These are phyloP conservation scores for Brachyistius frenatus DNA, from an alignment of 2,113 vertebrate genomes.

Conservation along the genomic window DNA sequence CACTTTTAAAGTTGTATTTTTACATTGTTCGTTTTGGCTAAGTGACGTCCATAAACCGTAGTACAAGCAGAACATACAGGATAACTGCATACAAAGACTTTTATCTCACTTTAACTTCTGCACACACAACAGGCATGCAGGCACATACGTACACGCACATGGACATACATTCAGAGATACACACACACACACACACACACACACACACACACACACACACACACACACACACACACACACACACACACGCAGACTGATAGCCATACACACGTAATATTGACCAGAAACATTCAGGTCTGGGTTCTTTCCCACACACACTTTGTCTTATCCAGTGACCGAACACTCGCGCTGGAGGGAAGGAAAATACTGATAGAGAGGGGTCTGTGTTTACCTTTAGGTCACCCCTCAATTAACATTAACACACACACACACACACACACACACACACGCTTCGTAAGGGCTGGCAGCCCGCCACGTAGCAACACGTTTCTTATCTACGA, in stretches of 20 bases:
- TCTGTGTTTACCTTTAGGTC: constrained; percentile 49
- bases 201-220: background rate
- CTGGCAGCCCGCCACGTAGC: constrained; percentile 9
- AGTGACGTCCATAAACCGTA: too few relatives aligned
- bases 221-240: constrained; percentile 1
- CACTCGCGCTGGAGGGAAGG: constrained; percentile 1
- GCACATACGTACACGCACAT: background rate
- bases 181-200: background rate
- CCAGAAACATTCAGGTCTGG: constrained; percentile 10
- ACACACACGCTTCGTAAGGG: background rate
- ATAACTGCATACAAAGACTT: too few relatives aligned
- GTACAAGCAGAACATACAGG: too few relatives aligned
- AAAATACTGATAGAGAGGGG: constrained; percentile 33
- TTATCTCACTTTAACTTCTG: too few relatives aligned
- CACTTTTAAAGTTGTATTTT: too few relatives aligned
- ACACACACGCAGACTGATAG: background rate
- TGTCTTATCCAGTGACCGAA: constrained; percentile 40
- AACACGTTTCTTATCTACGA: constrained; percentile 41
- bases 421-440: constrained; percentile 8
- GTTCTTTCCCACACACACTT: constrained; percentile 34
- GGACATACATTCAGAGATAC: background rate
- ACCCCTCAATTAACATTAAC: constrained; percentile 40
- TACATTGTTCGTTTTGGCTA: too few relatives aligned
- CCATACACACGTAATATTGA: background rate
- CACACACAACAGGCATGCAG: background rate